These are phyloP conservation scores for Drosophila demipolita DNA, from an alignment of 2,888 invertebrate genomes.

Conservation along the genomic window DNA sequence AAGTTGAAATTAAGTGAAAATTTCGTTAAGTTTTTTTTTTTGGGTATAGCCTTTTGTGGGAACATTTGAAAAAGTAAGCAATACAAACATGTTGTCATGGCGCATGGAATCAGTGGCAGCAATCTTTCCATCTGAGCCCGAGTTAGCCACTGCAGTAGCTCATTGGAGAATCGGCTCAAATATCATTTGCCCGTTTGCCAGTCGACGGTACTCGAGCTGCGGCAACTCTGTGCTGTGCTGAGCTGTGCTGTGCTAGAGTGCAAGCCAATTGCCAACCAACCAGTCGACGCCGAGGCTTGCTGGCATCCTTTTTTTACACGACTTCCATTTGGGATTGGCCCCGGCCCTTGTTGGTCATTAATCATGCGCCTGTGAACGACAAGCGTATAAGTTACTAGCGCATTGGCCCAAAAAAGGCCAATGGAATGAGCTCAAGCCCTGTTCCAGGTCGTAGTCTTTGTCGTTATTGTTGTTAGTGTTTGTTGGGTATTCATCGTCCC, in stretches of 20 bases:
- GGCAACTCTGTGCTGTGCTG: constrained; percentile 15
- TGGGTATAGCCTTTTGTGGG: constrained; percentile 3
- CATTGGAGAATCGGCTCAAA: constrained; percentile 71
- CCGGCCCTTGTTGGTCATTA: constrained; percentile 84
- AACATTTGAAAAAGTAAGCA: constrained; percentile 1
- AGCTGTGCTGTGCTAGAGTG: constrained; percentile 34
- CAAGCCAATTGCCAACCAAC: constrained; percentile 58
- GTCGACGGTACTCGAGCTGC: constrained; percentile 19
- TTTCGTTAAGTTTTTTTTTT: constrained; percentile 11
- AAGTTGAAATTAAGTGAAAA: constrained; percentile 14
- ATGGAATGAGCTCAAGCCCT: constrained; percentile 58
- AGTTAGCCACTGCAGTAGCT: constrained; percentile 69
- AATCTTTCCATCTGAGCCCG: constrained; percentile 44
- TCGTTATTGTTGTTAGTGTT: constrained; percentile 1
- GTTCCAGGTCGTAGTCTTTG: constrained; percentile 36
- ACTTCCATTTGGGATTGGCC: constrained; percentile 67
- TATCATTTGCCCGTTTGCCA: constrained; percentile 49
- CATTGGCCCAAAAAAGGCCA: constrained; percentile 80
- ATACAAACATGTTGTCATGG: constrained; percentile 33
- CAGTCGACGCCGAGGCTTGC: constrained; percentile 30
- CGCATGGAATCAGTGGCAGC: constrained; percentile 26
- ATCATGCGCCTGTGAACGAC: constrained; percentile 82
- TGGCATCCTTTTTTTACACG: constrained; percentile 60
- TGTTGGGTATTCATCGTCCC: neutral
- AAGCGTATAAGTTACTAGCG: constrained; percentile 79